These are phyloP conservation scores for Alentia gelatinosa DNA, from an alignment of 2,888 invertebrate genomes.

Conservation along the genomic window DNA sequence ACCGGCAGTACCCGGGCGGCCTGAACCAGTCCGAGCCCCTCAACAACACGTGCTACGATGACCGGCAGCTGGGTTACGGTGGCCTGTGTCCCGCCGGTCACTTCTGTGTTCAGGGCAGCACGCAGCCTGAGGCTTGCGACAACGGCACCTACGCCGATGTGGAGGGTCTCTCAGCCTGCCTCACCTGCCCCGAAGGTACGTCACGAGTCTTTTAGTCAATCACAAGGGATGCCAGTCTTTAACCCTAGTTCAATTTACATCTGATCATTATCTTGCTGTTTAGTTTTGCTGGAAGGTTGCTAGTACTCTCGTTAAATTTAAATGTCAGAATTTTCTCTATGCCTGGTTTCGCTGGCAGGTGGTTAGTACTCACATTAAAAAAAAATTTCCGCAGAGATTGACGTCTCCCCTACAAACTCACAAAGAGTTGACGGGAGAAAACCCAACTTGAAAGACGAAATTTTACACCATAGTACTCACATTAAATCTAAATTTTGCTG, in stretches of 20 bases:
- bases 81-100: conserved; percentile 75
- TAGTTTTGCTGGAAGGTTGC: too few relatives aligned
- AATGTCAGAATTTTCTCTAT: too few relatives aligned
- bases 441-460: neutral
- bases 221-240: too few relatives aligned
- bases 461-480: too few relatives aligned
- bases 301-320: too few relatives aligned
- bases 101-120: conserved; percentile 75
- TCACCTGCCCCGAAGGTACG: conserved; percentile 73
- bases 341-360: neutral
- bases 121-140: conserved; percentile 72
- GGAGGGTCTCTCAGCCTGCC: conserved; percentile 71
- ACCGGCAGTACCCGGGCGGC: conserved; percentile 72
- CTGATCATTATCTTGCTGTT: too few relatives aligned
- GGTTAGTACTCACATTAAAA: neutral
- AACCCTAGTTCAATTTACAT: too few relatives aligned
- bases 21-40: conserved; percentile 68
- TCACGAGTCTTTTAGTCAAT: too few relatives aligned
- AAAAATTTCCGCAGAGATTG: too few relatives aligned
- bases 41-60: conserved; percentile 74
- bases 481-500: too few relatives aligned
- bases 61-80: conserved; percentile 72
- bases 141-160: conserved; percentile 76
- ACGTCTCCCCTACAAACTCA: too few relatives aligned
- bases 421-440: too few relatives aligned